phyloP scores from a whole-genome alignment of 1,140 invertebrate genomes.

The Lepidurus arcticus region DNA sequence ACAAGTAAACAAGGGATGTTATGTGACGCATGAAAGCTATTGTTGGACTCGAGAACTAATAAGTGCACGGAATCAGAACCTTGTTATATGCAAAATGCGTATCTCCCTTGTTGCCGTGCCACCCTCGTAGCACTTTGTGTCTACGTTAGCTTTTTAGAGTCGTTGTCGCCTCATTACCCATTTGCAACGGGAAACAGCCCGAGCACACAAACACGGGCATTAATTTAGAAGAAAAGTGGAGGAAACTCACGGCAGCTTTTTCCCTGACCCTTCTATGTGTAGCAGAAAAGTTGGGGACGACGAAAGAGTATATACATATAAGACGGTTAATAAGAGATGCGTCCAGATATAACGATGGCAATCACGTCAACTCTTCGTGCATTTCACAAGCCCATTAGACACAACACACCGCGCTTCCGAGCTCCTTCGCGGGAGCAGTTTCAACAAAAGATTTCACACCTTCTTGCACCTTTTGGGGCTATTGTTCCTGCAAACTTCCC shows the following conservation, averaged over 20 bases:
- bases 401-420: neutral
- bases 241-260: neutral
- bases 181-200: neutral
- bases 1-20: too few relatives aligned
- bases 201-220: neutral
- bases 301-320: neutral
- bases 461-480: neutral
- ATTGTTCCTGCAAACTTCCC: neutral
- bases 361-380: conserved; percentile 14
- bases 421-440: too few relatives aligned
- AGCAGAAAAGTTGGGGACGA: neutral
- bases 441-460: conserved; percentile 2
- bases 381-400: conserved; percentile 21
- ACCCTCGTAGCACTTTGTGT: neutral
- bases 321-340: neutral
- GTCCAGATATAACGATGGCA: neutral
- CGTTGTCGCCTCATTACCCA: conserved; percentile 7
- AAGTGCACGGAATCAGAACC: too few relatives aligned
- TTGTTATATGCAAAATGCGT: neutral
- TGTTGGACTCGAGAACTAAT: too few relatives aligned
- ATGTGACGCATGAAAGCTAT: too few relatives aligned
- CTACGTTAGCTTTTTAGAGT: neutral
- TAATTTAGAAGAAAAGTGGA: neutral
- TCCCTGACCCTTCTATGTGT: neutral
- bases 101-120: neutral